phyloP scores from a whole-genome alignment of 2,888 invertebrate genomes.

The Colostygia pectinataria region DNA sequence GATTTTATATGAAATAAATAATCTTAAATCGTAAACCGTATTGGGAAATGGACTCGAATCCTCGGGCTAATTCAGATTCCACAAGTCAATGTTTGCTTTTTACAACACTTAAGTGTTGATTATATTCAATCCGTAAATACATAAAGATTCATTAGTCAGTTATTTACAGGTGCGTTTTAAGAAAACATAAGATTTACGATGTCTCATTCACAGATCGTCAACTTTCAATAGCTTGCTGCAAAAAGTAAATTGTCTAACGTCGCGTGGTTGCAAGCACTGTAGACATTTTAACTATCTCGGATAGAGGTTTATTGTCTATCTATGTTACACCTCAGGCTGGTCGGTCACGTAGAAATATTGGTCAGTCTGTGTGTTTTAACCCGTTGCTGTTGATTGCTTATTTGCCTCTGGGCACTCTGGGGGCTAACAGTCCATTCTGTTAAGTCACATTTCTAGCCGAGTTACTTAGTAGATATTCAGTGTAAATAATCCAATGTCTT shows the following conservation, averaged over 20 bases:
- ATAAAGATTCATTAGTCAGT: slow-evolving; percentile 1
- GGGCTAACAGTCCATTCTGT: slow-evolving; percentile 12
- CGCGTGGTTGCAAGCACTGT: slow-evolving; percentile 21
- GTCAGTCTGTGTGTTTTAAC: slow-evolving; percentile 16
- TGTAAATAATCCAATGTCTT: too few species aligned
- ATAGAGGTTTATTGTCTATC: background rate
- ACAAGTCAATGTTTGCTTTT: background rate
- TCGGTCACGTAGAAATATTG: slow-evolving; percentile 18
- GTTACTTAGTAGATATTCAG: too few species aligned
- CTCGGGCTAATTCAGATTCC: too few species aligned
- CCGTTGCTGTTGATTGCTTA: slow-evolving; percentile 24
- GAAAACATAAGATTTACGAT: slow-evolving; percentile 9
- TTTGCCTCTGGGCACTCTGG: slow-evolving; percentile 20
- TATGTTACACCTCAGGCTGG: slow-evolving; percentile 19
- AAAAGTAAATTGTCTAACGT: slow-evolving; percentile 20
- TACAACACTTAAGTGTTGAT: too few species aligned
- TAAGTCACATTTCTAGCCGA: slow-evolving; percentile 3
- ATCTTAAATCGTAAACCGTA: too few species aligned
- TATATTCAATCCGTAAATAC: background rate
- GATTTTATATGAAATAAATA: too few species aligned
- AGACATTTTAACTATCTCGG: slow-evolving; percentile 3
- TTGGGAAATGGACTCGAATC: too few species aligned
- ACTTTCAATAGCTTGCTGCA: slow-evolving; percentile 21
- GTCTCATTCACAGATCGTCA: slow-evolving; percentile 7
- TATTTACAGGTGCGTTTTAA: slow-evolving; percentile 1